phyloP scores from a whole-genome alignment of 2,797 vertebrate genomes.

The Todus mexicanus region DNA sequence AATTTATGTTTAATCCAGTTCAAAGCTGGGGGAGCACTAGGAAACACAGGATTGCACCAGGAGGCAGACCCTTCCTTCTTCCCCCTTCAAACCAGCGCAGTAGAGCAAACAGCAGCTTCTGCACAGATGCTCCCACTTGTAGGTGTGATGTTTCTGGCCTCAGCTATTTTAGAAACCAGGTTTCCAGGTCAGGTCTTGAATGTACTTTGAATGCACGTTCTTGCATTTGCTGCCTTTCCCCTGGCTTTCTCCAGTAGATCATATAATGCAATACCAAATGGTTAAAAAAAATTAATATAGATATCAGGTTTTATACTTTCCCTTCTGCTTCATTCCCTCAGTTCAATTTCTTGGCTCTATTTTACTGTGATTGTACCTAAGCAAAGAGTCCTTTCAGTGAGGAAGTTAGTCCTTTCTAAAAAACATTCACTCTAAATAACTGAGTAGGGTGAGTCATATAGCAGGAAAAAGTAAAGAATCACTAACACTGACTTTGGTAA shows the following conservation, averaged over 20 bases:
- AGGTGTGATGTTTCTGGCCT: not conserved
- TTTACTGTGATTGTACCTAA: not conserved
- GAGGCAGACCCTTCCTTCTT: not conserved
- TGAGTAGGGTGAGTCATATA: conserved; percentile 6
- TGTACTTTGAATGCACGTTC: not conserved
- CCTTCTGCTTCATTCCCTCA: not conserved
- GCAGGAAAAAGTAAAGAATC: conserved; percentile 9
- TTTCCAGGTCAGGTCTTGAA: not conserved
- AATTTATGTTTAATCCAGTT: not conserved
- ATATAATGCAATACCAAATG: not conserved
- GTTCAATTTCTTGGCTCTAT: not conserved
- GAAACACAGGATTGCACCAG: not conserved
- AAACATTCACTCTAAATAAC: conserved; percentile 25
- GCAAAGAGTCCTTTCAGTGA: not conserved
- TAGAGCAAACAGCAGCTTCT: not conserved
- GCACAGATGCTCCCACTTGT: not conserved
- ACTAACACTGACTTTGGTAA: not conserved
- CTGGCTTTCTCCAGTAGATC: not conserved
- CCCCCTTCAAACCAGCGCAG: fast-evolving
- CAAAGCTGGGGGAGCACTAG: not conserved
- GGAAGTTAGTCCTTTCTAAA: not conserved
- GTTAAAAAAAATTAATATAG: not conserved
- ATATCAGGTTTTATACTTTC: not conserved
- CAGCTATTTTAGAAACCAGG: not conserved
- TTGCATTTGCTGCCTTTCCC: not conserved